A percentile compares a stretch with the other conserved stretches of the same genome.
These are phyloP conservation scores for Eptesicus fuscus DNA, from an alignment of 2,113 vertebrate genomes.

Conservation along the genomic window DNA sequence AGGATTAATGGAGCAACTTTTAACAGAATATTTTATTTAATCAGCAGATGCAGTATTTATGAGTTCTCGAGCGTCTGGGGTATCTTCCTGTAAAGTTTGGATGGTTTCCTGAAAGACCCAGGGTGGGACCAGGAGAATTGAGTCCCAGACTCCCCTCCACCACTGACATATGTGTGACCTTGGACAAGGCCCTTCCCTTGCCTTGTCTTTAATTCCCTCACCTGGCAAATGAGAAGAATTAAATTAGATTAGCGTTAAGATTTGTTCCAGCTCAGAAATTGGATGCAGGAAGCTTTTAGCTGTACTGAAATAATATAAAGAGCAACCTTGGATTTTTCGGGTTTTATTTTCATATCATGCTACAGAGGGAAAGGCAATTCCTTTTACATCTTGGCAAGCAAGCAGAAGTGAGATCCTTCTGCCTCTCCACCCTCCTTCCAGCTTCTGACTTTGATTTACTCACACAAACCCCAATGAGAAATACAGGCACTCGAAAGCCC, in stretches of 20 bases:
- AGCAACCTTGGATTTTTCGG: slow-evolving; percentile 8
- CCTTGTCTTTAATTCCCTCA: background rate
- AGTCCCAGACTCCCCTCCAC: background rate
- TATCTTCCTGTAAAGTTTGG: background rate
- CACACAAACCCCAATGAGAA: background rate
- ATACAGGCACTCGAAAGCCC: background rate
- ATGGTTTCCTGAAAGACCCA: background rate
- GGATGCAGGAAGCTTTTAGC: background rate
- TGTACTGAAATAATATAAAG: slow-evolving; percentile 13
- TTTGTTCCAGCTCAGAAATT: slow-evolving; percentile 37
- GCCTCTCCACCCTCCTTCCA: background rate
- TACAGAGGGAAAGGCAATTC: background rate
- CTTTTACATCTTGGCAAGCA: slow-evolving; percentile 18
- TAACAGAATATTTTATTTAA: background rate
- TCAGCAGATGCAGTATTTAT: background rate
- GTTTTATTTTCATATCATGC: slow-evolving; percentile 42
- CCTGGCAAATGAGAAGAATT: slow-evolving; percentile 20
- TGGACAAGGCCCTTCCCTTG: background rate
- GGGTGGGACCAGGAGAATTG: background rate
- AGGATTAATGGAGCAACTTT: slow-evolving; percentile 22
- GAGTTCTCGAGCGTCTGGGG: background rate
- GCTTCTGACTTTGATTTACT: background rate
- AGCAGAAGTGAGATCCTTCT: background rate
- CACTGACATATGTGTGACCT: background rate
- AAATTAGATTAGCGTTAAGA: slow-evolving; percentile 38